A percentile compares a stretch with the other conserved stretches of the same genome.
These are phyloP conservation scores for Holothuria leucospilota DNA, from an alignment of 53 echinoderm and acorn worm genomes.

Conservation along the genomic window DNA sequence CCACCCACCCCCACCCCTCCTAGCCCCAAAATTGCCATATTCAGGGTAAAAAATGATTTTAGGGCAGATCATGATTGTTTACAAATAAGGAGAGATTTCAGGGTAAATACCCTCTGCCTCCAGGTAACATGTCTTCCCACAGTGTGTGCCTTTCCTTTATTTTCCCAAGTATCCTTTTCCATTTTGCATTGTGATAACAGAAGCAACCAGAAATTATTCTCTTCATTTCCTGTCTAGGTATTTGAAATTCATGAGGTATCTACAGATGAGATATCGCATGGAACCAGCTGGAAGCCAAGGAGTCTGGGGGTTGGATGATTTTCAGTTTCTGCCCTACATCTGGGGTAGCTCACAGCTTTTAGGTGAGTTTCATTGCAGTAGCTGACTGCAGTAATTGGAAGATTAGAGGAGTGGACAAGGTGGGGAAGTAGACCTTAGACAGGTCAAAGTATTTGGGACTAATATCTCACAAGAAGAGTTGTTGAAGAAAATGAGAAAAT, in stretches of 20 bases:
- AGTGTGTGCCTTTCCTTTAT: neutral
- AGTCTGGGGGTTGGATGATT: conserved; percentile 99
- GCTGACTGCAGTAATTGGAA: too few species aligned
- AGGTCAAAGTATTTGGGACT: too few species aligned
- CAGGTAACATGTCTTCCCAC: neutral
- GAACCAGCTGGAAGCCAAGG: conserved; percentile 99
- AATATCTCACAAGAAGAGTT: too few species aligned
- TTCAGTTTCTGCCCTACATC: conserved; percentile 94
- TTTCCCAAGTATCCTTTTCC: neutral
- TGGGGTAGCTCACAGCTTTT: conserved; percentile 93
- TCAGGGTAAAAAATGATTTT: too few species aligned
- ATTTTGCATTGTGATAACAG: neutral
- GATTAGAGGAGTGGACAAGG: too few species aligned
- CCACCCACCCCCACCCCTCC: too few species aligned
- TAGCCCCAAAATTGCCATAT: too few species aligned
- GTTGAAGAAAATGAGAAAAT: too few species aligned
- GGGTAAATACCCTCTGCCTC: too few species aligned
- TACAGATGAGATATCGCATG: conserved; percentile 86
- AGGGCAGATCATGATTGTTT: too few species aligned
- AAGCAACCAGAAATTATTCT: neutral
- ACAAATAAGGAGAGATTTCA: too few species aligned
- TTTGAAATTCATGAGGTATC: conserved; percentile 72
- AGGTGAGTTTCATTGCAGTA: conserved; percentile 50
- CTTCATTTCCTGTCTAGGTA: conserved; percentile 61
- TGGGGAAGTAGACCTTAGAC: too few species aligned